Evolutionary conservation across 1,140 invertebrate species (phyloP).

Genomic region (Magallana gigas): DNA sequence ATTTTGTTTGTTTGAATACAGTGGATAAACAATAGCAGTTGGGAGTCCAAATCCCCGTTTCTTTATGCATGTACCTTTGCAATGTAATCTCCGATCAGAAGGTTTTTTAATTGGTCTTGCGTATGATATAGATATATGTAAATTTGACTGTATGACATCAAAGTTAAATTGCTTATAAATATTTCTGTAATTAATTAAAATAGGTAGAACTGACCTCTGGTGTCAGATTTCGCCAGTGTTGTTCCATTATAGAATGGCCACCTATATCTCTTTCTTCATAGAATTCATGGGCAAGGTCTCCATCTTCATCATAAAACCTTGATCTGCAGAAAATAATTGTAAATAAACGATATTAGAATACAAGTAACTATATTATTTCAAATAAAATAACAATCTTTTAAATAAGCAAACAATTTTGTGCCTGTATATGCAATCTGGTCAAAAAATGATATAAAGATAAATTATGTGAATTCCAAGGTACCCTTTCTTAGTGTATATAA

Average conservation of each 20-base stretch:
- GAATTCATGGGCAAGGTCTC: constrained; percentile 82
- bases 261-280: constrained; percentile 78
- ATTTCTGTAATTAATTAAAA: no score
- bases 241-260: constrained; percentile 62
- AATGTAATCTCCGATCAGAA: no score
- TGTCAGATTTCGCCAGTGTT: constrained; percentile 75
- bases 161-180: no score
- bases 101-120: no score
- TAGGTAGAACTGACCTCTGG: constrained; percentile 74
- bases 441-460: not conserved
- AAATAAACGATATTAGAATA: not conserved
- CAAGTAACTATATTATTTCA: not conserved
- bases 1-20: no score
- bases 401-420: not conserved
- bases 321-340: constrained; percentile 75
- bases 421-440: not conserved
- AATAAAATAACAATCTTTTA: not conserved
- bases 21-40: no score
- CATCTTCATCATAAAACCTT: constrained; percentile 82
- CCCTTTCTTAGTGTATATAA: constrained; percentile 66
- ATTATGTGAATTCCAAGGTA: not conserved
- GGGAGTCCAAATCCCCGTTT: no score
- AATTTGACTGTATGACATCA: no score
- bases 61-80: no score
- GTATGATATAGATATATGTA: no score